Evolutionary conservation across 1,140 invertebrate species (phyloP).

Genomic region (Drosophila bocqueti): DNA sequence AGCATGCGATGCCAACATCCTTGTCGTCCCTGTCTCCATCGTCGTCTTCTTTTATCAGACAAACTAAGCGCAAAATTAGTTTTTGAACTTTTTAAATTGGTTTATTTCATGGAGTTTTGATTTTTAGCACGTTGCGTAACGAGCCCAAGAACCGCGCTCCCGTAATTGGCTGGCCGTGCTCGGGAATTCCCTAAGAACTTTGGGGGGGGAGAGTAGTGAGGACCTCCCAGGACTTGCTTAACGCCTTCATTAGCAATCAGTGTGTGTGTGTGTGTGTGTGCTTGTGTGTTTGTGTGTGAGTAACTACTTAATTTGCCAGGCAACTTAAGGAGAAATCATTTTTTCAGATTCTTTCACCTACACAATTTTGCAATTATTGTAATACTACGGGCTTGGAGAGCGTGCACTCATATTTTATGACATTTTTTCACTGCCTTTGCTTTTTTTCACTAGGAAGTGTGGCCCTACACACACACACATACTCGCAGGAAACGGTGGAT

Average conservation of each 20-base stretch:
- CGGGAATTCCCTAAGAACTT: constrained; percentile 33
- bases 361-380: constrained; percentile 82
- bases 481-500: constrained; percentile 24
- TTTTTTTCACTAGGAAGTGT: constrained; percentile 45
- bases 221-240: constrained; percentile 53
- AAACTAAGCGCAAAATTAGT: constrained; percentile 85
- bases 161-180: constrained; percentile 75
- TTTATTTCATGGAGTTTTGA: constrained; percentile 85
- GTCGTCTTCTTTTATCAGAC: constrained; percentile 79
- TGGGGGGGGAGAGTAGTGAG: neutral
- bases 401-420: constrained; percentile 63
- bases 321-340: constrained; percentile 74
- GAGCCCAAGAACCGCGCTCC: constrained; percentile 70
- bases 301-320: constrained; percentile 78
- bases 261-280: constrained; percentile 15
- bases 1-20: constrained; percentile 35
- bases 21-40: neutral
- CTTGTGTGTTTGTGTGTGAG: constrained; percentile 23
- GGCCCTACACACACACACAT: constrained; percentile 12
- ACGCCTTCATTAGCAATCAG: constrained; percentile 73
- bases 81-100: constrained; percentile 85
- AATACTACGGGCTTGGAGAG: constrained; percentile 57
- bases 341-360: constrained; percentile 68
- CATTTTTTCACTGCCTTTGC: constrained; percentile 47
- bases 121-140: constrained; percentile 83